Conservation (phyloP, 2,888 invertebrate species). For the Meloe dianella region DNA sequence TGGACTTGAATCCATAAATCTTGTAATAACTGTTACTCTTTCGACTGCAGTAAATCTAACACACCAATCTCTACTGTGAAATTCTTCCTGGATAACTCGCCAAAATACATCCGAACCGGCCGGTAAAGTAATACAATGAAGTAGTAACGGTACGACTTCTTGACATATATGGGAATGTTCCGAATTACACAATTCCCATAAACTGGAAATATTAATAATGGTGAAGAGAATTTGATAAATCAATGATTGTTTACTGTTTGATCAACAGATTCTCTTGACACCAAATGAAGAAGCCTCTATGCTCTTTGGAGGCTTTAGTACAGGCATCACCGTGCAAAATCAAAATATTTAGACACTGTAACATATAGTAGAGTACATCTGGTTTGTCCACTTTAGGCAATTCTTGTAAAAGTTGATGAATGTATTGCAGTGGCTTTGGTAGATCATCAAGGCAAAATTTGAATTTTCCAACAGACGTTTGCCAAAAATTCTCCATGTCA, state of each 20-base stretch:
- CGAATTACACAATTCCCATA: constrained; percentile 92
- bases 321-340: constrained; percentile 94
- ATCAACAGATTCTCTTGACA: constrained; percentile 94
- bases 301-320: constrained; percentile 83
- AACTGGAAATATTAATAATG: constrained; percentile 62
- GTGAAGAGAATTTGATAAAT: not conserved
- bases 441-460: constrained; percentile 88
- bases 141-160: constrained; percentile 86
- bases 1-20: constrained; percentile 91
- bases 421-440: constrained; percentile 91
- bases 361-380: constrained; percentile 90
- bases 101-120: constrained; percentile 96
- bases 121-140: constrained; percentile 94
- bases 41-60: constrained; percentile 94
- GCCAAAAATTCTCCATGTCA: constrained; percentile 87
- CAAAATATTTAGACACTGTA: constrained; percentile 89
- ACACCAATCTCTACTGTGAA: constrained; percentile 88
- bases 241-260: constrained; percentile 72
- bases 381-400: constrained; percentile 82
- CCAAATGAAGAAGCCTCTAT: constrained; percentile 93
- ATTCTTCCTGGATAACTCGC: constrained; percentile 92
- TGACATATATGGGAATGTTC: constrained; percentile 94
- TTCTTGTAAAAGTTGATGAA: constrained; percentile 88
- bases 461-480: constrained; percentile 91
- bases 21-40: constrained; percentile 88